Conservation (phyloP, 2,113 vertebrate species). For the Eupsittula cactorum region DNA sequence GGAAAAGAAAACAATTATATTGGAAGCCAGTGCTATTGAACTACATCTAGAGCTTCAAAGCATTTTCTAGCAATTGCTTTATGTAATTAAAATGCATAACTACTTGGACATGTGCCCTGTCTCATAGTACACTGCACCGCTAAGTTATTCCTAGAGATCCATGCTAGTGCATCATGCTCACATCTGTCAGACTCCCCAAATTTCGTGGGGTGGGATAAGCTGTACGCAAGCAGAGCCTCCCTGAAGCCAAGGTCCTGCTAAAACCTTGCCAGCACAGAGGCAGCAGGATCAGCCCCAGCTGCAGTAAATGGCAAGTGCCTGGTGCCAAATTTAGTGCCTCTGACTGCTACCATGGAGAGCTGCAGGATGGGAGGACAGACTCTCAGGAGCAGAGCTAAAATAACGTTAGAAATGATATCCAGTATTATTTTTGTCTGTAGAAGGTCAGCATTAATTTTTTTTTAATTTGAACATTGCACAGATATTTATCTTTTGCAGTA, state of each 20-base stretch:
- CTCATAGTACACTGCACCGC: neutral
- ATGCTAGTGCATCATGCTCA: rapidly evolving
- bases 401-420: neutral
- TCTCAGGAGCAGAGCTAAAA: neutral
- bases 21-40: neutral
- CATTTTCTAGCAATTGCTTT: neutral
- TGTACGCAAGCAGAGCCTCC: neutral
- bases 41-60: neutral
- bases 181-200: neutral
- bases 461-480: neutral
- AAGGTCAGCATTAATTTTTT: neutral
- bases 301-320: neutral
- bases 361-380: neutral
- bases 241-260: neutral
- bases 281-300: neutral
- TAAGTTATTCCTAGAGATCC: neutral
- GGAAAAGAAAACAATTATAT: neutral
- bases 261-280: neutral
- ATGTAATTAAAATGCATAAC: neutral
- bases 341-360: neutral
- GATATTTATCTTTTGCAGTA: neutral
- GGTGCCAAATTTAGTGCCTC: neutral
- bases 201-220: neutral
- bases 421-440: neutral
- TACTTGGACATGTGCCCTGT: neutral